phyloP scores from a whole-genome alignment of 2,888 invertebrate species.

The Lacanobia oleracea region DNA sequence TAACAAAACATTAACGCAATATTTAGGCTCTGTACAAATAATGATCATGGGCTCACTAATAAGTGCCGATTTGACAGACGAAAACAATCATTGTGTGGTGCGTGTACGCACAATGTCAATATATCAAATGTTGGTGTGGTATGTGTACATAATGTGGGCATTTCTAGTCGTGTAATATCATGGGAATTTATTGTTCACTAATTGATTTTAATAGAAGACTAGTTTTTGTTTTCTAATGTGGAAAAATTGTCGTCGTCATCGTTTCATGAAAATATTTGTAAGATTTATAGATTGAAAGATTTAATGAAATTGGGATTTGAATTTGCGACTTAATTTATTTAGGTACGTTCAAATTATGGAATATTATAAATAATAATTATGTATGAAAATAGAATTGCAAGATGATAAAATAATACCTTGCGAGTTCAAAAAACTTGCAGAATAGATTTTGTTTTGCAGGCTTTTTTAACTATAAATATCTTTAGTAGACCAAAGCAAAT shows the following conservation, averaged over 20 bases:
- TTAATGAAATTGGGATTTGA: too few species aligned
- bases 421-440: too few species aligned
- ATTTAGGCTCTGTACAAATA: constrained; percentile 83
- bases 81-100: constrained; percentile 79
- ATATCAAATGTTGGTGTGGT: constrained; percentile 74
- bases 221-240: background rate
- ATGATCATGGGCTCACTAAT: constrained; percentile 79
- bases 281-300: background rate
- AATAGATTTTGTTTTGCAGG: too few species aligned
- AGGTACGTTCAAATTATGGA: too few species aligned
- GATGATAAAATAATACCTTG: too few species aligned
- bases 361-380: too few species aligned
- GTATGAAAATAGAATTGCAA: too few species aligned
- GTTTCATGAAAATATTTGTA: background rate
- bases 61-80: constrained; percentile 83
- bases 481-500: too few species aligned
- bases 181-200: constrained; percentile 47
- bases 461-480: too few species aligned
- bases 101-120: constrained; percentile 78
- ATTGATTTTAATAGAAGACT: background rate
- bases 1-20: constrained; percentile 88
- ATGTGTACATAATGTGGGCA: constrained; percentile 65
- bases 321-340: too few species aligned
- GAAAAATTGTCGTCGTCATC: rapidly evolving
- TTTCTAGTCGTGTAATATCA: constrained; percentile 46